phyloP scores from a whole-genome alignment of 2,797 vertebrate genomes.

The Podargus strigoides region DNA sequence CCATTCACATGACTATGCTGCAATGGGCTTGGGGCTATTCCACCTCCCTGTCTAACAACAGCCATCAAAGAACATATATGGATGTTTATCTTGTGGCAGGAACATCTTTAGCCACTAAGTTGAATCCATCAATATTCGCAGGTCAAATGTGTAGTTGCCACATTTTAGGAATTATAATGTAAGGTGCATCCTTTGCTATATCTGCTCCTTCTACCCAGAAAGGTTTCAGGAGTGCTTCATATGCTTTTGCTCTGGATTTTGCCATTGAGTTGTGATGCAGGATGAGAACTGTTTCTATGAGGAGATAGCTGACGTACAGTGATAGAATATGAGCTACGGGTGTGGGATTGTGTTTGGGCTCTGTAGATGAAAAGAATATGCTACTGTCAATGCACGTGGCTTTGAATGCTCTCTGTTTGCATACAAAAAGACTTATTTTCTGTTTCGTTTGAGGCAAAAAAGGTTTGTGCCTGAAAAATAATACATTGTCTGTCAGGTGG shows the following conservation, averaged over 20 bases:
- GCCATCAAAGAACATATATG: not conserved
- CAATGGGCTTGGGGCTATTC: not conserved
- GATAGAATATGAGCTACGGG: not conserved
- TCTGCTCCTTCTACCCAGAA: not conserved
- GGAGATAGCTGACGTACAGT: not conserved
- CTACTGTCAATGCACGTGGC: not conserved
- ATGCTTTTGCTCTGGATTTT: not conserved
- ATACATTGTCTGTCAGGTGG: not conserved
- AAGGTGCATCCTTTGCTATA: fast-evolving
- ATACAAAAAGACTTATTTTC: not conserved
- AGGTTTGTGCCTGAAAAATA: not conserved
- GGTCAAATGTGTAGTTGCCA: fast-evolving
- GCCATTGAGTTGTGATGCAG: not conserved
- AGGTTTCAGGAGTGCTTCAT: not conserved
- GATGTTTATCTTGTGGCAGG: not conserved
- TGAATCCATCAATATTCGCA: not conserved
- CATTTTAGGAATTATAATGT: not conserved
- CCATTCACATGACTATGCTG: not conserved
- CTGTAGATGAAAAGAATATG: not conserved
- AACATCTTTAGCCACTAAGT: not conserved
- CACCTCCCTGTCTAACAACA: not conserved
- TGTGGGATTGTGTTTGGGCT: not conserved
- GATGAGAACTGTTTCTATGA: not conserved
- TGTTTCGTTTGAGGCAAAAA: not conserved
- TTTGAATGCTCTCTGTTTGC: not conserved